Percentiles rank a stretch among this genome's conserved stretches.
These are phyloP conservation scores for Anadara kagoshimensis DNA, from an alignment of 1,140 invertebrate species.

Conservation along the genomic window DNA sequence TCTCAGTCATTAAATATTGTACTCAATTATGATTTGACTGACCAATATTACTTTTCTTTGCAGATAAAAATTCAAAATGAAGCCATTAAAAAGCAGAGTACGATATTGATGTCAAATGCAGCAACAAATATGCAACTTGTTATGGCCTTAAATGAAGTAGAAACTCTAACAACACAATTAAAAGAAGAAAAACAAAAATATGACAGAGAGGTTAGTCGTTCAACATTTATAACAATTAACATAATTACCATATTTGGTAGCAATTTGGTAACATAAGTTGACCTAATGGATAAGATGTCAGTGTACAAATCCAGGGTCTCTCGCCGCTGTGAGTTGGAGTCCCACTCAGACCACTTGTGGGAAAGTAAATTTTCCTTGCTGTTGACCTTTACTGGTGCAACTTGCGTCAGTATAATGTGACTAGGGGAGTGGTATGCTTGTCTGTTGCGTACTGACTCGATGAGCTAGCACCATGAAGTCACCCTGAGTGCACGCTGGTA, in stretches of 20 bases:
- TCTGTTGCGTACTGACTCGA: too few species aligned
- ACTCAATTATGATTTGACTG: not conserved
- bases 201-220: slow-evolving; percentile 42
- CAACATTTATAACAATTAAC: not conserved
- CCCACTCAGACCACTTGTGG: too few species aligned
- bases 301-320: too few species aligned
- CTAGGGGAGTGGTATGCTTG: too few species aligned
- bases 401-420: too few species aligned
- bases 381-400: too few species aligned
- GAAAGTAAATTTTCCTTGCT: too few species aligned
- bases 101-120: slow-evolving; percentile 42
- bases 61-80: slow-evolving; percentile 50
- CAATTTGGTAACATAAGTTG: not conserved
- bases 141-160: slow-evolving; percentile 50
- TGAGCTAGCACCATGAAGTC: too few species aligned
- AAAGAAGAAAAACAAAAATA: slow-evolving; percentile 43
- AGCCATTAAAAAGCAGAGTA: slow-evolving; percentile 57
- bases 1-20: not conserved
- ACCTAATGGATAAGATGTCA: too few species aligned
- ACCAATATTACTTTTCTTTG: slow-evolving; percentile 1
- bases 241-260: not conserved
- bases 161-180: slow-evolving; percentile 41
- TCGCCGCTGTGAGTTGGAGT: too few species aligned
- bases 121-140: slow-evolving; percentile 46
- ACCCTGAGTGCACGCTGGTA: too few species aligned